Evolutionary conservation across 2,888 invertebrate genomes (phyloP).

Genomic region (Orthosia gracilis): DNA sequence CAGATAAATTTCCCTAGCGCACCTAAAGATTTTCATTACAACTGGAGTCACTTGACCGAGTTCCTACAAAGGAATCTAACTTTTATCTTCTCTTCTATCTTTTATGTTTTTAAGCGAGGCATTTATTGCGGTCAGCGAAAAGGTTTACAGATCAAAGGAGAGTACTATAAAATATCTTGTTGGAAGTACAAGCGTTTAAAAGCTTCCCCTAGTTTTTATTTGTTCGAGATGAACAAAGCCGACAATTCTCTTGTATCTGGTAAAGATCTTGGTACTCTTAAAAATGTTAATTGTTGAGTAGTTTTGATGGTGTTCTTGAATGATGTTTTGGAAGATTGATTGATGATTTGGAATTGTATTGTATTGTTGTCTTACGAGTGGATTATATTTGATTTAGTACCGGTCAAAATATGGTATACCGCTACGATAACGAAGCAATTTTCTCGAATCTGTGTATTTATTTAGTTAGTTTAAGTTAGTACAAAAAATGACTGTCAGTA

Average conservation of each 20-base stretch:
- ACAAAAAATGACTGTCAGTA: no score
- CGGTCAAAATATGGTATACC: no score
- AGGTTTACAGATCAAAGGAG: conserved; percentile 82
- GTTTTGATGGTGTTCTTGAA: conserved; percentile 14
- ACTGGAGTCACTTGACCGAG: conserved; percentile 83
- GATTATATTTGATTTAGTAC: no score
- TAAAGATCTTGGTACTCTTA: conserved; percentile 36
- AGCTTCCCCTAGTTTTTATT: conserved; percentile 65
- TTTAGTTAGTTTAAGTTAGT: no score
- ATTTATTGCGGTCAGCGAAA: conserved; percentile 86
- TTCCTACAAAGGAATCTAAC: conserved; percentile 83
- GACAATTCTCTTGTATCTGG: conserved; percentile 43
- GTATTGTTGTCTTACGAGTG: no score
- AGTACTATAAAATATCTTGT: conserved; percentile 75
- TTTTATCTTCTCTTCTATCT: conserved; percentile 83
- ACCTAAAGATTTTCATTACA: conserved; percentile 86
- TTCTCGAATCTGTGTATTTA: no score
- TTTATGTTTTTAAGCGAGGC: conserved; percentile 84
- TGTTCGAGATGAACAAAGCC: conserved; percentile 37
- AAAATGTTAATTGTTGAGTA: conserved; percentile 36
- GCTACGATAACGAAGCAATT: no score
- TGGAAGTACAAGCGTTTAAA: conserved; percentile 69
- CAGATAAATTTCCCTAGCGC: conserved; percentile 80
- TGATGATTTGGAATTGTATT: conserved; percentile 10
- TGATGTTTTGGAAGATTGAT: conserved; percentile 27